phyloP scores from a whole-genome alignment of 1,140 invertebrate species.

The Drosophila busckii region DNA sequence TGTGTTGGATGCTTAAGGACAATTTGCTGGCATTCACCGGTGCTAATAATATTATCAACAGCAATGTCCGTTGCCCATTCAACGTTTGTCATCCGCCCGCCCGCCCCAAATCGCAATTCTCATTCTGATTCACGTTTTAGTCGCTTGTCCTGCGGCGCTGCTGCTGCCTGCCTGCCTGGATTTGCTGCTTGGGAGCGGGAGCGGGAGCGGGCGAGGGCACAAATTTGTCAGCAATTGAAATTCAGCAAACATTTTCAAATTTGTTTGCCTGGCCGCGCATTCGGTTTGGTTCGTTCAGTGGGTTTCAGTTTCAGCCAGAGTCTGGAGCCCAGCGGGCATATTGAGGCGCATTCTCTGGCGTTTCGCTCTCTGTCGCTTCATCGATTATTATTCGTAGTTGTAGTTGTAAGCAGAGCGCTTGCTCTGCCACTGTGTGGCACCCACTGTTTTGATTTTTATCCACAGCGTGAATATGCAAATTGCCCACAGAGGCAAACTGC shows the following conservation, averaged over 20 bases:
- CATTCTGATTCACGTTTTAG: not conserved
- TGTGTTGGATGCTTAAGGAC: conserved; percentile 75
- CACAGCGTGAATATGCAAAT: conserved; percentile 75
- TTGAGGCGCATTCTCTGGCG: conserved; percentile 55
- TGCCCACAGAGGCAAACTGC: conserved; percentile 30
- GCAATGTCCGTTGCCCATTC: conserved; percentile 20
- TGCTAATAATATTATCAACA: conserved; percentile 73
- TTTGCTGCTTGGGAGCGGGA: conserved; percentile 11
- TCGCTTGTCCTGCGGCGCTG: conserved; percentile 33
- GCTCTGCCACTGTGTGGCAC: conserved; percentile 30
- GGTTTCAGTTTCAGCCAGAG: conserved; percentile 24
- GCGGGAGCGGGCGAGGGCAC: conserved; percentile 37
- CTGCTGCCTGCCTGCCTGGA: no score
- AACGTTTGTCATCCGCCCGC: conserved; percentile 17
- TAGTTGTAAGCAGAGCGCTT: conserved; percentile 42
- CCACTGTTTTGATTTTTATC: conserved; percentile 75
- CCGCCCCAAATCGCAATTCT: no score
- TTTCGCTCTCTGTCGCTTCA: conserved; percentile 6
- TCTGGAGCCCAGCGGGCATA: conserved; percentile 65
- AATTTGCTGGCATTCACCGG: conserved; percentile 74
- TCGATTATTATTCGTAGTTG: not conserved
- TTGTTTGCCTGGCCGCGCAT: conserved; percentile 64
- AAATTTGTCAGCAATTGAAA: conserved; percentile 76
- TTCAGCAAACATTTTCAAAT: conserved; percentile 76
- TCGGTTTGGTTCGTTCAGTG: conserved; percentile 17